phyloP scores from a whole-genome alignment of 2,888 invertebrate species.

The Ectemnius cavifrons region DNA sequence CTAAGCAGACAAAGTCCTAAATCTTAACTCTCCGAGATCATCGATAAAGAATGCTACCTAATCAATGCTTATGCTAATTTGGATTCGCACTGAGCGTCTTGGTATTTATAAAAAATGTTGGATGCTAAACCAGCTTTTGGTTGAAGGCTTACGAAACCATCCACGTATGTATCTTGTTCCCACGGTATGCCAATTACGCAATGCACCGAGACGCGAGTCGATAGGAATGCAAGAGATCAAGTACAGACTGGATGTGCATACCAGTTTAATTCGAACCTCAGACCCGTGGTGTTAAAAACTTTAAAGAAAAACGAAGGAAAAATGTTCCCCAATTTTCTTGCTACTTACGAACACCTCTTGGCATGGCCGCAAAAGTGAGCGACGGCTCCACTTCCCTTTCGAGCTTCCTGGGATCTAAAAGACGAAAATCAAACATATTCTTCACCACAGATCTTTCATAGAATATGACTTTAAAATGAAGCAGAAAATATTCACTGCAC shows the following conservation, averaged over 20 bases:
- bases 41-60: no score
- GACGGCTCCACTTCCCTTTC: conserved; percentile 78
- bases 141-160: neutral
- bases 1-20: conserved; percentile 65
- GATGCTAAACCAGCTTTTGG: neutral
- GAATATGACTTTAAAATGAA: conserved; percentile 49
- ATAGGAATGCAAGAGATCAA: neutral
- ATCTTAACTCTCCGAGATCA: neutral
- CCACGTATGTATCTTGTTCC: neutral
- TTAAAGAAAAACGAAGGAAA: neutral
- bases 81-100: neutral
- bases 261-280: no score
- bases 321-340: neutral
- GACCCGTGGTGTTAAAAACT: no score
- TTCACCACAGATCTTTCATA: no score
- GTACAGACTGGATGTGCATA: no score
- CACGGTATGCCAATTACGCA: conserved; percentile 2
- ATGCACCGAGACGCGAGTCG: neutral
- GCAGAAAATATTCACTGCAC: neutral
- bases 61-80: no score
- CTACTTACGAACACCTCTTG: conserved; percentile 80
- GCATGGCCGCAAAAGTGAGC: conserved; percentile 84
- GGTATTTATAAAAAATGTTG: neutral
- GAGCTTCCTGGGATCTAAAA: no score
- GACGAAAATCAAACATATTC: no score